A percentile compares a stretch with the other conserved stretches of the same genome.
phyloP scores from a whole-genome alignment of 2,797 vertebrate genomes.

The Apogon talboti region DNA sequence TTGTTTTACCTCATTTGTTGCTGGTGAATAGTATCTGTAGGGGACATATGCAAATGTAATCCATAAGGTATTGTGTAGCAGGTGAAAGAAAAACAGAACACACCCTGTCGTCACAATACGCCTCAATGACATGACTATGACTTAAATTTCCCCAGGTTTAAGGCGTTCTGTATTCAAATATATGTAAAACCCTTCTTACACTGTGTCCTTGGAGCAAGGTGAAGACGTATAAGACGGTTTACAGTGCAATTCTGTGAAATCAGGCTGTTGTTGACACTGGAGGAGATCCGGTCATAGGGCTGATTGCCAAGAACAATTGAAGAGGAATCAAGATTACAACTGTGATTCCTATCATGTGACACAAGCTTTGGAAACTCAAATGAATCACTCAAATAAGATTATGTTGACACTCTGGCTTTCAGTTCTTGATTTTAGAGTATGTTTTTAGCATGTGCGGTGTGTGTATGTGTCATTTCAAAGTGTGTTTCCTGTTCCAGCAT shows the following conservation, averaged over 20 bases:
- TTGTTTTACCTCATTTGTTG: background rate
- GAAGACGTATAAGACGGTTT: conserved; percentile 54
- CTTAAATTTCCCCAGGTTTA: conserved; percentile 41
- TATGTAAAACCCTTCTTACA: conserved; percentile 66
- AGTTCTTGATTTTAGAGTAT: conserved; percentile 34
- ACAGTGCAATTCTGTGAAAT: conserved; percentile 45
- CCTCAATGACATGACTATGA: conserved; percentile 24
- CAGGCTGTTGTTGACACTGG: conserved; percentile 52
- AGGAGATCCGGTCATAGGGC: conserved; percentile 12
- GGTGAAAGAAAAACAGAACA: conserved; percentile 35
- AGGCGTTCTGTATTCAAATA: conserved; percentile 63
- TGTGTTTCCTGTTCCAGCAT: conserved; percentile 37
- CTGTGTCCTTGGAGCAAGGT: conserved; percentile 66
- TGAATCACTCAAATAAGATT: conserved; percentile 47
- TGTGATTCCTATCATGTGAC: conserved; percentile 28
- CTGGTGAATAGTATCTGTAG: conserved; percentile 25
- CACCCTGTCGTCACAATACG: conserved; percentile 30
- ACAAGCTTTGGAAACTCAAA: conserved; percentile 17
- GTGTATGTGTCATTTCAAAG: conserved; percentile 12
- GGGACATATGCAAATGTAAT: conserved; percentile 64
- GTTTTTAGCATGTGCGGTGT: conserved; percentile 20
- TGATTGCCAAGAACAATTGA: conserved; percentile 52
- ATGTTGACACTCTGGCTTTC: conserved; percentile 24
- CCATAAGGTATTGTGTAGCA: conserved; percentile 25
- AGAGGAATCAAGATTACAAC: conserved; percentile 40